These are phyloP conservation scores for Argya squamiceps DNA, from an alignment of 2,797 vertebrate species.

Conservation along the genomic window DNA sequence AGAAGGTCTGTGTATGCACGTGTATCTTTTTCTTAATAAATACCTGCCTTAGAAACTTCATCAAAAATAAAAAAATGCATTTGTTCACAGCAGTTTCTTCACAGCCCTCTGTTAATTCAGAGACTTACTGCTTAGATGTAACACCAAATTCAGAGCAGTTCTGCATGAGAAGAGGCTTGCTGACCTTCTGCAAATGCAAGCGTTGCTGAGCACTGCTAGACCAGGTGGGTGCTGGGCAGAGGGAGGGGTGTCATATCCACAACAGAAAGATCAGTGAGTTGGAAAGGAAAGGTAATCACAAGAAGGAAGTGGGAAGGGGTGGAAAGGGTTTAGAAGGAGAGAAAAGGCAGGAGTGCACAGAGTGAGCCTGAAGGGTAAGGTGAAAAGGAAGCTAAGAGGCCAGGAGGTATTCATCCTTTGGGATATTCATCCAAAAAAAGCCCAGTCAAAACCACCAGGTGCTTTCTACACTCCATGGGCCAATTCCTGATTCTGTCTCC, in stretches of 20 bases:
- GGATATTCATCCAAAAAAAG: neutral
- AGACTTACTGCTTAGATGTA: neutral
- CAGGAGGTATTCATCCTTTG: neutral
- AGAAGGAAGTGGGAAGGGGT: neutral
- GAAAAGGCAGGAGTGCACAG: neutral
- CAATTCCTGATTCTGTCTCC: neutral
- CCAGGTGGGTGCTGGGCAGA: fast-evolving
- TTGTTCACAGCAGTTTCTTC: neutral
- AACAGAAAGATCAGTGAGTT: neutral
- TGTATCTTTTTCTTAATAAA: neutral
- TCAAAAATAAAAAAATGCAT: neutral
- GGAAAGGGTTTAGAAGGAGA: neutral
- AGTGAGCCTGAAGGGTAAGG: neutral
- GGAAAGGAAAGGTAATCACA: neutral
- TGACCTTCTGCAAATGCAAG: neutral
- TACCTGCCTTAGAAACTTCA: neutral
- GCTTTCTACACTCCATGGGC: neutral
- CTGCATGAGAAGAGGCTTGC: neutral
- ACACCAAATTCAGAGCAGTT: neutral
- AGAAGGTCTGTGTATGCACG: neutral
- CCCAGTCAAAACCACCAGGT: neutral
- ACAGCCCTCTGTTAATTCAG: neutral
- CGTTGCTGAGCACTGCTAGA: fast-evolving
- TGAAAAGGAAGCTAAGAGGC: neutral
- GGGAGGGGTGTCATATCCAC: neutral